Percentiles rank a stretch among this genome's conserved stretches.
Conservation (phyloP, 2,888 invertebrate genomes). For the Allolobophora icterica region DNA sequence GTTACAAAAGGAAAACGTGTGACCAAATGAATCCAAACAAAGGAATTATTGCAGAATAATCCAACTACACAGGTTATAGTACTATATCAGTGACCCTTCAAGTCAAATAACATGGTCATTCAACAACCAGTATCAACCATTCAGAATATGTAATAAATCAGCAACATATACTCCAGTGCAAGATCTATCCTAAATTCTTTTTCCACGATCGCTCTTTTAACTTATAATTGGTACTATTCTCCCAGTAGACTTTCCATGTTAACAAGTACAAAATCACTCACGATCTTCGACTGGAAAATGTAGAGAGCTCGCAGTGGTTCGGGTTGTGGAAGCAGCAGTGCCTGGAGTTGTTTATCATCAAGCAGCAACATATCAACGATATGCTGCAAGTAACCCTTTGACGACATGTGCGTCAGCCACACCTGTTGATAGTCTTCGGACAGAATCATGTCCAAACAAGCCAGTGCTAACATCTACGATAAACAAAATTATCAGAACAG, state of each 20-base stretch:
- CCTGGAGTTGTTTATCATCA: slow-evolving; percentile 71
- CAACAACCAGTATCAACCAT: neutral
- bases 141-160: neutral
- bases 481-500: neutral
- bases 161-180: neutral
- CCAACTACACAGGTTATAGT: neutral
- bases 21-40: neutral
- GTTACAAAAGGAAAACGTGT: neutral
- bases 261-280: slow-evolving; percentile 50
- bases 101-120: neutral
- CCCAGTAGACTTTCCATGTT: neutral
- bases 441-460: slow-evolving; percentile 80
- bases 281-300: slow-evolving; percentile 86
- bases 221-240: neutral
- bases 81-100: neutral
- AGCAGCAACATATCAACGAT: slow-evolving; percentile 81
- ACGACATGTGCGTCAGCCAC: slow-evolving; percentile 69
- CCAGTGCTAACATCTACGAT: slow-evolving; percentile 78
- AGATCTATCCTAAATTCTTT: neutral
- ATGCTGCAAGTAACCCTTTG: slow-evolving; percentile 76
- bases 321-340: slow-evolving; percentile 64
- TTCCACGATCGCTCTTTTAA: neutral
- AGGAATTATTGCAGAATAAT: neutral
- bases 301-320: slow-evolving; percentile 76
- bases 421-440: slow-evolving; percentile 73